These are phyloP conservation scores for Phortica magna DNA, from an alignment of 2,888 invertebrate species.

Conservation along the genomic window DNA sequence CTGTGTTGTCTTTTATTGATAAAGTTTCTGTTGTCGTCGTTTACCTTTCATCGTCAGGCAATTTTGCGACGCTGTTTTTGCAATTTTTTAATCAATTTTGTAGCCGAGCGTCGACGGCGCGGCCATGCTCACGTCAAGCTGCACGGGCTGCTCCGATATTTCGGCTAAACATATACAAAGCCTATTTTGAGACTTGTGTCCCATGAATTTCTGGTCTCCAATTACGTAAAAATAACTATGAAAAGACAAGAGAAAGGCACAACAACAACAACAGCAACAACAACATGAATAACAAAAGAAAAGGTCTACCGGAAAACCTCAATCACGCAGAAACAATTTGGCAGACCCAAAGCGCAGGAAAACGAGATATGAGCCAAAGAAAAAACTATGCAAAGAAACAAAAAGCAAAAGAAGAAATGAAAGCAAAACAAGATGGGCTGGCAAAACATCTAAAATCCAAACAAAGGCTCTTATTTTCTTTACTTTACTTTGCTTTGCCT, in stretches of 20 bases:
- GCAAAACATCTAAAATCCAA: slow-evolving; percentile 8
- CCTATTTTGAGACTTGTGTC: not conserved
- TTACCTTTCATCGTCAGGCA: slow-evolving; percentile 1
- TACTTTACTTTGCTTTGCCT: not conserved
- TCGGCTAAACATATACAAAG: not conserved
- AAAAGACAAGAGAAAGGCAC: slow-evolving; percentile 20
- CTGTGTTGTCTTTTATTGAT: not conserved
- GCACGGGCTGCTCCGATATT: not conserved
- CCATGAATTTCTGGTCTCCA: slow-evolving; percentile 4
- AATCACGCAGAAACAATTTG: slow-evolving; percentile 67
- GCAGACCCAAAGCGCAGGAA: slow-evolving; percentile 13
- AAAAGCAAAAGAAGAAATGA: not conserved
- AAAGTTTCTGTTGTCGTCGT: not conserved
- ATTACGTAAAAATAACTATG: slow-evolving; percentile 32
- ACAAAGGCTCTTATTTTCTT: slow-evolving; percentile 19
- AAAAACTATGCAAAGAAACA: not conserved
- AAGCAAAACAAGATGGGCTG: not conserved
- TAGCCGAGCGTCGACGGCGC: not conserved
- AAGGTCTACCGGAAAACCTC: slow-evolving; percentile 60
- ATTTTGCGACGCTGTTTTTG: not conserved
- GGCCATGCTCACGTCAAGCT: not conserved
- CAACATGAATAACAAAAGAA: slow-evolving; percentile 40
- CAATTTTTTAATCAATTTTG: slow-evolving; percentile 31
- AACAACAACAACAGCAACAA: not conserved
- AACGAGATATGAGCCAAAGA: slow-evolving; percentile 13